A percentile compares a stretch with the other conserved stretches of the same genome.
These are phyloP conservation scores for Synergus gifuensis DNA, from an alignment of 2,888 invertebrate genomes.

Conservation along the genomic window DNA sequence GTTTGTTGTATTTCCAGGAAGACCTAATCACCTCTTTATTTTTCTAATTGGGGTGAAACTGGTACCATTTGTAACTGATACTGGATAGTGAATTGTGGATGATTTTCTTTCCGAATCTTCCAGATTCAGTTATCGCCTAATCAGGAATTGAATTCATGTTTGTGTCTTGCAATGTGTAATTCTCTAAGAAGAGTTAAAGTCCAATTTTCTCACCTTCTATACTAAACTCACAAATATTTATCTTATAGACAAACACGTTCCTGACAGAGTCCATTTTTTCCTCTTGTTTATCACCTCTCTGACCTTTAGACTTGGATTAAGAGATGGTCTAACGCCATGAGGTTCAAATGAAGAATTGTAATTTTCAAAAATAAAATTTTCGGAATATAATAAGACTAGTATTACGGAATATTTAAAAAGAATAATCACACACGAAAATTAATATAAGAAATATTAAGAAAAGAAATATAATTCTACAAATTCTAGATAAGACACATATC, in stretches of 20 bases:
- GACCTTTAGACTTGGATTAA: slow-evolving; percentile 26
- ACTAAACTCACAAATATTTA: slow-evolving; percentile 21
- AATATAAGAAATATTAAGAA: too few relatives aligned
- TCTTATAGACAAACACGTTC: slow-evolving; percentile 28
- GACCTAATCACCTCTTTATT: background rate
- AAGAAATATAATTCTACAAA: background rate
- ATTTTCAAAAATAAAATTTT: background rate
- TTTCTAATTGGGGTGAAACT: background rate
- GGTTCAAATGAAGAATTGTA: background rate
- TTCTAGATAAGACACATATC: background rate
- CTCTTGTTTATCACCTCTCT: slow-evolving; percentile 20
- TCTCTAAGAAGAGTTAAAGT: background rate
- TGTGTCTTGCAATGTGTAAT: background rate
- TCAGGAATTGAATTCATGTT: background rate
- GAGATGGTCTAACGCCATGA: background rate
- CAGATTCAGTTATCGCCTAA: too few relatives aligned
- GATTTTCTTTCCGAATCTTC: background rate
- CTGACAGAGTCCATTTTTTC: background rate
- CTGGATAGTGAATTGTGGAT: background rate
- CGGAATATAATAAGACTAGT: too few relatives aligned
- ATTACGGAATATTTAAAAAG: too few relatives aligned
- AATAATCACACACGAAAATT: too few relatives aligned
- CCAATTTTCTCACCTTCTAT: slow-evolving; percentile 1
- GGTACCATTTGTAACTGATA: background rate
- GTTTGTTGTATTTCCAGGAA: background rate